phyloP scores from a whole-genome alignment of 2,113 vertebrate genomes.

The Crotalus helleri region DNA sequence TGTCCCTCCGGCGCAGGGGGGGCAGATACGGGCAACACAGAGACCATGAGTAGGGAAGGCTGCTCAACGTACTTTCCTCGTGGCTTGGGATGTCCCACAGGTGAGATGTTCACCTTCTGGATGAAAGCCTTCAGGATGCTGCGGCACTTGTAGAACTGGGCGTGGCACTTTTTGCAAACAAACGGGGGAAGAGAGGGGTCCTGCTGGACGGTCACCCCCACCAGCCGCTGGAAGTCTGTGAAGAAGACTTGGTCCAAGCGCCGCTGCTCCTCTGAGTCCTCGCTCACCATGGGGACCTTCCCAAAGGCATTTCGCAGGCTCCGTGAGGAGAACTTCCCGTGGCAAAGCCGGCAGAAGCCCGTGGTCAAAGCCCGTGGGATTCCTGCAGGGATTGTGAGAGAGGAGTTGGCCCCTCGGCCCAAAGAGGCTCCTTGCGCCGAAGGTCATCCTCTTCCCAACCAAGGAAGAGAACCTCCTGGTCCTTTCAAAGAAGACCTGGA shows the following conservation, averaged over 20 bases:
- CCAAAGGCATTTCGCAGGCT: constrained; percentile 84
- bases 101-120: constrained; percentile 83
- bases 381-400: constrained; percentile 49
- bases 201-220: constrained; percentile 81
- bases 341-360: constrained; percentile 88
- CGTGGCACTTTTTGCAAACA: constrained; percentile 90
- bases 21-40: rapidly evolving
- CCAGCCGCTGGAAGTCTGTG: constrained; percentile 86
- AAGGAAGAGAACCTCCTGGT: neutral
- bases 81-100: constrained; percentile 53
- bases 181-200: constrained; percentile 84
- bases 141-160: constrained; percentile 95
- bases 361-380: constrained; percentile 65
- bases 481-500: neutral
- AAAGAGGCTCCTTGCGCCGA: neutral
- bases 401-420: rapidly evolving
- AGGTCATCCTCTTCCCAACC: rapidly evolving
- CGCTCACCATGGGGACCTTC: constrained; percentile 65
- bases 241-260: constrained; percentile 77
- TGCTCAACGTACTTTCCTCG: constrained; percentile 67
- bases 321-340: constrained; percentile 88
- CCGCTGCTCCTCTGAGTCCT: constrained; percentile 63
- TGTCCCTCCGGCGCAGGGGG: neutral
- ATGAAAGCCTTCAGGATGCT: constrained; percentile 83
- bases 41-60: rapidly evolving